Evolutionary conservation across 1,140 invertebrate genomes (phyloP).

Genomic region (Musca domestica): DNA sequence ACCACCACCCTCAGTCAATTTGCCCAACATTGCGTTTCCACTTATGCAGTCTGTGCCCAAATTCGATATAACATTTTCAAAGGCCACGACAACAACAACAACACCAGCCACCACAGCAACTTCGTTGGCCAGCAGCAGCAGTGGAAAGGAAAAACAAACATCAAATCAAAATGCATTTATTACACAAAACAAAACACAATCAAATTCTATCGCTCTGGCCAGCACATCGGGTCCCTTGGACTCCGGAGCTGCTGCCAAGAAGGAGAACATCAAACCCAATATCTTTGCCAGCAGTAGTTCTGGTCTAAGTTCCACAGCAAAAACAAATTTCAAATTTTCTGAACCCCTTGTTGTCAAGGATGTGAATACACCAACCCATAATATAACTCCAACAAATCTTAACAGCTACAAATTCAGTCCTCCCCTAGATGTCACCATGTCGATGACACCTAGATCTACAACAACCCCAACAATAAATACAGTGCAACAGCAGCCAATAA

Average conservation of each 20-base stretch:
- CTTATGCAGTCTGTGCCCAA: slow-evolving; percentile 61
- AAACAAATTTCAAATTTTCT: slow-evolving; percentile 27
- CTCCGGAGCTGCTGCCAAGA: not conserved
- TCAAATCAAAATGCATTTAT: slow-evolving; percentile 3
- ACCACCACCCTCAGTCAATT: slow-evolving; percentile 56
- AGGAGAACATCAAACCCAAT: too few species aligned
- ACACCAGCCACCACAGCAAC: not conserved
- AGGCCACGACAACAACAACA: not conserved
- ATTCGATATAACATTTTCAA: slow-evolving; percentile 58
- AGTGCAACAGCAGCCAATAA: not conserved
- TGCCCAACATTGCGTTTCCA: slow-evolving; percentile 63
- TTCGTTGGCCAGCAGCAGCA: not conserved
- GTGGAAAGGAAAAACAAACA: not conserved
- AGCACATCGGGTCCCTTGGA: not conserved
- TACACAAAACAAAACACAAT: not conserved
- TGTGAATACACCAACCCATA: slow-evolving; percentile 20
- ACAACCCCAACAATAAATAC: too few species aligned
- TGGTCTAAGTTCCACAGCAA: not conserved
- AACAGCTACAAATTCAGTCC: slow-evolving; percentile 61
- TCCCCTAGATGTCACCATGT: slow-evolving; percentile 48
- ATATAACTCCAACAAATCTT: slow-evolving; percentile 44
- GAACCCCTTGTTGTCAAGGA: slow-evolving; percentile 12
- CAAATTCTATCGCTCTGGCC: too few species aligned
- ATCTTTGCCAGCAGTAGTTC: too few species aligned
- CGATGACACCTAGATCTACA: not conserved